Conservation (phyloP, 30 jellyfish, hydroid and myxozoan genomes). For the Cassiopea xamachana region DNA sequence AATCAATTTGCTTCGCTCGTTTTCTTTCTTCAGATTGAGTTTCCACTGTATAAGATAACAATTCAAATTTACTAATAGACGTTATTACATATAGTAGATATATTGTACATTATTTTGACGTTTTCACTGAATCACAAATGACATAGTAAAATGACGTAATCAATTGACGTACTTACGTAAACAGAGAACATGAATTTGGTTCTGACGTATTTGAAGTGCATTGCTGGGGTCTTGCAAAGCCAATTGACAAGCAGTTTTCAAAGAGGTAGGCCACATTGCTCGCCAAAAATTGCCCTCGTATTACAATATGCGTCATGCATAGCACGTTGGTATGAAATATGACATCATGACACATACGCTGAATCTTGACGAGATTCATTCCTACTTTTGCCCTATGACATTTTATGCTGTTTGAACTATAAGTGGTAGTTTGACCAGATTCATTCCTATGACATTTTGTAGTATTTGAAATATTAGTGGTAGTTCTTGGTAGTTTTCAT, state of each 20-base stretch:
- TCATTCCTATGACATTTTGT: no score
- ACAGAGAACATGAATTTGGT: conserved; percentile 41
- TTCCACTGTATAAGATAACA: neutral
- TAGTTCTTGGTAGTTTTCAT: no score
- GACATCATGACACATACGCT: no score
- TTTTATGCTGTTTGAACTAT: no score
- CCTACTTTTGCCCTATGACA: no score
- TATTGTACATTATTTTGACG: neutral
- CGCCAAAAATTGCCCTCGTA: neutral
- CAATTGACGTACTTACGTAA: conserved; percentile 3
- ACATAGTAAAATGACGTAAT: conserved; percentile 24
- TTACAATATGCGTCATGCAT: neutral
- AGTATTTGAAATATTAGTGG: no score
- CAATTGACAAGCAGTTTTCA: conserved; percentile 24
- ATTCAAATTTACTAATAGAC: neutral
- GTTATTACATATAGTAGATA: neutral
- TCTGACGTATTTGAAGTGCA: conserved; percentile 54
- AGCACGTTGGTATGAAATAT: no score
- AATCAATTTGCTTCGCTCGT: no score
- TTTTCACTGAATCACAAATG: neutral
- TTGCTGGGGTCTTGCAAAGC: conserved; percentile 51
- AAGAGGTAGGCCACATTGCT: conserved; percentile 30
- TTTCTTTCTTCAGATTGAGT: no score
- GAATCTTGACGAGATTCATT: no score
- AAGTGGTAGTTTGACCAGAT: no score